Conservation (phyloP, 30 jellyfish, hydroid and myxozoan genomes). For the Hydractinia symbiolongicarpus region DNA sequence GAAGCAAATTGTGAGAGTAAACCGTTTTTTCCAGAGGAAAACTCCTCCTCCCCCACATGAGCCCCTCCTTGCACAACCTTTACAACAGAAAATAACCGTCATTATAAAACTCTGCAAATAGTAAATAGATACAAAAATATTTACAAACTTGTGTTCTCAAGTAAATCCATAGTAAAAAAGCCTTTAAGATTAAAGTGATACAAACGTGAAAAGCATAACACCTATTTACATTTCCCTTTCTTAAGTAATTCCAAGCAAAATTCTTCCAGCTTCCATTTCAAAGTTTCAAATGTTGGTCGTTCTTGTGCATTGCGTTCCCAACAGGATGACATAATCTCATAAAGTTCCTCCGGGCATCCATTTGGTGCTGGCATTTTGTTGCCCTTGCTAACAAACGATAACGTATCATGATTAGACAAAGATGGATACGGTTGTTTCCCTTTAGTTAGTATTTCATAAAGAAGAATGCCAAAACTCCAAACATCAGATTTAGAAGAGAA, state of each 20-base stretch:
- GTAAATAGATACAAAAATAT: no score
- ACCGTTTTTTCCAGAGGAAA: no score
- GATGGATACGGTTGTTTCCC: slow-evolving; percentile 13
- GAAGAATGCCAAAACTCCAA: slow-evolving; percentile 29
- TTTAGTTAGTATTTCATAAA: slow-evolving; percentile 23
- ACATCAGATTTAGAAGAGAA: slow-evolving; percentile 23
- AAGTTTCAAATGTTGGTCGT: slow-evolving; percentile 12
- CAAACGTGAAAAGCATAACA: no score
- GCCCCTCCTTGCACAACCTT: no score
- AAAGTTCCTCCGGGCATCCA: slow-evolving; percentile 5
- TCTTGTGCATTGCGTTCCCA: slow-evolving; percentile 4
- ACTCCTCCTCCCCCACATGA: no score
- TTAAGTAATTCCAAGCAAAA: neutral
- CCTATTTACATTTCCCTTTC: no score
- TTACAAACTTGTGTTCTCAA: no score
- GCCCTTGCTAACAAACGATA: slow-evolving; percentile 3
- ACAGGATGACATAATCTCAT: slow-evolving; percentile 15
- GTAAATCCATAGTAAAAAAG: no score
- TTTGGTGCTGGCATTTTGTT: neutral
- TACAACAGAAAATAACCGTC: no score
- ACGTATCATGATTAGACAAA: neutral
- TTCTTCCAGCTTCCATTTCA: neutral
- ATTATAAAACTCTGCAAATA: no score
- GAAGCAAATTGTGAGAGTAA: no score
- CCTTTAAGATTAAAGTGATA: no score